Evolutionary conservation across 2,113 vertebrate species (phyloP), one percentile per base, ranked within the genome.

Genomic region (Egretta garzetta): DNA sequence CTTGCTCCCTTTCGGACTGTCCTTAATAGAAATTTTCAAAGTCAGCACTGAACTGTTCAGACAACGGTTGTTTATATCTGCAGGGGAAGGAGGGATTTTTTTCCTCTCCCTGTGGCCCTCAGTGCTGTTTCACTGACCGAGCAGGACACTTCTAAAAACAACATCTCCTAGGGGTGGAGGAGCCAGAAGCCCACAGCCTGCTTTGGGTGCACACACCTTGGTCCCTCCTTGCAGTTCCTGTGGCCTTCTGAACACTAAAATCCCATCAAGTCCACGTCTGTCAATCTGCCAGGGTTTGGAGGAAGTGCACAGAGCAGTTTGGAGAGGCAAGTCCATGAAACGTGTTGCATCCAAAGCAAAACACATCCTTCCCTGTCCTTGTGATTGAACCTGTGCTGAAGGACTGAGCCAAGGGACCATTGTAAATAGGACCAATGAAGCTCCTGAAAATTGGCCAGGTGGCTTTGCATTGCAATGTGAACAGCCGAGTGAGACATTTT

Each of bases 181-280:
- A 90, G 20, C 27, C n/a, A 59, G 12, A 85, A 72, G 16, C 26
- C 14, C 43, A 47, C 41, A 79, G 26, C 21, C 23, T 64, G 16
- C 37, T 64, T 91, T 64, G 7, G 10, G 10, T 70, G 19, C 33
- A 19, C n/a, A 71, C 0, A 1, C 4, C 14, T 82, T 0, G 0
- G 23, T 59, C 35, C 21, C 5, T 63, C 37, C 59, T 74, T 80
- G 47, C 37, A 63, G 12, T 15, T 88, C 23, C 32, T 62, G 14
- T 60, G 35, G 33, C 45, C 22, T 83, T 90, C 72, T 73, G 12
- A 66, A 50, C 33, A 32, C 14, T 30, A 53, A 73, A 64, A 66
- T 0, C 20, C 5, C 55, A 58, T 20, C 20, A 49, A 53, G 9
- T 5, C 18, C 45, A 35, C 21, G 27, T 28, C 74, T 76, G 21